Conservation (phyloP, 2,888 invertebrate species). For the Macrostomum cliftonense region DNA sequence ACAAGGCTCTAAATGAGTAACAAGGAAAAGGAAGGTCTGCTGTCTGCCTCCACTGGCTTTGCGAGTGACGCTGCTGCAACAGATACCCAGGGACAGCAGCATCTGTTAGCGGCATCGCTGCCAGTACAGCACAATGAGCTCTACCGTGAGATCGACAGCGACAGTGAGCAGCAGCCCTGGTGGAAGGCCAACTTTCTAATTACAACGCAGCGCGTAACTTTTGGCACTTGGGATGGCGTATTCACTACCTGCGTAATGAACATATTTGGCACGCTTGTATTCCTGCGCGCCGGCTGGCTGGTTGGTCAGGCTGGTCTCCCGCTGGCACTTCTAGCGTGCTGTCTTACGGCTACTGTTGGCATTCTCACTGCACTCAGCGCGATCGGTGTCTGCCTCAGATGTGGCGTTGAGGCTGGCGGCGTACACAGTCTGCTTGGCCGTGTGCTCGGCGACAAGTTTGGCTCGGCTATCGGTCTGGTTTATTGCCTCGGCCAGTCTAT, state of each 20-base stretch:
- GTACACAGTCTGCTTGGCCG: slow-evolving; percentile 85
- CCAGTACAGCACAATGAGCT: slow-evolving; percentile 49
- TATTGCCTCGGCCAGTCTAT: slow-evolving; percentile 85
- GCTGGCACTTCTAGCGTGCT: slow-evolving; percentile 37
- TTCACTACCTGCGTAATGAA: slow-evolving; percentile 91
- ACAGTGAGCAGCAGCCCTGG: slow-evolving; percentile 51
- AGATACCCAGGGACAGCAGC: too few species aligned
- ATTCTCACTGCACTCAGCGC: slow-evolving; percentile 78
- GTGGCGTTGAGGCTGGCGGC: slow-evolving; percentile 85
- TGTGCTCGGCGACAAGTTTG: slow-evolving; percentile 75
- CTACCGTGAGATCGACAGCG: slow-evolving; percentile 55
- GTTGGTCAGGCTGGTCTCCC: slow-evolving; percentile 48
- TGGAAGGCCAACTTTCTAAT: slow-evolving; percentile 92
- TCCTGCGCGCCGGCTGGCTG: slow-evolving; percentile 87
- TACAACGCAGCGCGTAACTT: slow-evolving; percentile 67
- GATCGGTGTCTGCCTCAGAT: slow-evolving; percentile 83
- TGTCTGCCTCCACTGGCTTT: too few species aligned
- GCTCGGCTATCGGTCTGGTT: slow-evolving; percentile 71
- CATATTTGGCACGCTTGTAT: slow-evolving; percentile 90
- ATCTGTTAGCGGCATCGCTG: too few species aligned
- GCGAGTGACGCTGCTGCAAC: too few species aligned
- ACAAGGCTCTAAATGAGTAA: too few species aligned
- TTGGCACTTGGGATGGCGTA: slow-evolving; percentile 94
- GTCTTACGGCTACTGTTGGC: slow-evolving; percentile 57
- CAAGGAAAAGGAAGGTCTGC: too few species aligned